These are phyloP conservation scores for Apotomis turbidana DNA, from an alignment of 2,888 invertebrate species.

Conservation along the genomic window DNA sequence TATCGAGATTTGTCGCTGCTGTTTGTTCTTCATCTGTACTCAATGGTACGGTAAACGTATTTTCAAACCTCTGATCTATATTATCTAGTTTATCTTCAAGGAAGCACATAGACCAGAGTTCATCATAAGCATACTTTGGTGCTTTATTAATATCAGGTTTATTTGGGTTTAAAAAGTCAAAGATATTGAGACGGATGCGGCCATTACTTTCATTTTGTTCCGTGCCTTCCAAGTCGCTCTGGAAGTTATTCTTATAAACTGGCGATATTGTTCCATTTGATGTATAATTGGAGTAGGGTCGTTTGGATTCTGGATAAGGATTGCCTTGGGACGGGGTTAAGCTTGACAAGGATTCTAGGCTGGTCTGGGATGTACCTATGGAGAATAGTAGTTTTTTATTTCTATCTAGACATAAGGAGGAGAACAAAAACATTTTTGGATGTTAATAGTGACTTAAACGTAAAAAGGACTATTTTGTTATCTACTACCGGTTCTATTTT, in stretches of 20 bases:
- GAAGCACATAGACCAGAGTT: slow-evolving; percentile 63
- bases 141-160: slow-evolving; percentile 26
- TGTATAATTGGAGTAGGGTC: slow-evolving; percentile 14
- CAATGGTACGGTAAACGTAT: slow-evolving; percentile 48
- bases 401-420: not conserved
- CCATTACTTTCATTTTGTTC: slow-evolving; percentile 12
- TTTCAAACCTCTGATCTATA: slow-evolving; percentile 47
- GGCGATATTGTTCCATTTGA: slow-evolving; percentile 1
- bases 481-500: too few relatives aligned
- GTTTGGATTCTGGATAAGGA: slow-evolving; percentile 8
- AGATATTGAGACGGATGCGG: slow-evolving; percentile 35
- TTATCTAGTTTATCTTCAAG: slow-evolving; percentile 45
- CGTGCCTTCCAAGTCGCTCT: slow-evolving; percentile 32
- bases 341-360: slow-evolving; percentile 45
- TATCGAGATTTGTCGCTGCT: slow-evolving; percentile 59
- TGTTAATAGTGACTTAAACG: too few relatives aligned
- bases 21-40: slow-evolving; percentile 61
- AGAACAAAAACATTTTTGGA: too few relatives aligned
- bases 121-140: slow-evolving; percentile 44
- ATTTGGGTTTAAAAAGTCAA: slow-evolving; percentile 37
- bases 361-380: slow-evolving; percentile 54
- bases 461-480: too few relatives aligned
- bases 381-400: slow-evolving; percentile 15
- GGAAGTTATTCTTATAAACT: slow-evolving; percentile 15
- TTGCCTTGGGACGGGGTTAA: slow-evolving; percentile 47